A percentile compares a stretch with the other conserved stretches of the same genome.
phyloP scores from a whole-genome alignment of 2,113 vertebrate genomes.

The Pachycephala philippinensis region DNA sequence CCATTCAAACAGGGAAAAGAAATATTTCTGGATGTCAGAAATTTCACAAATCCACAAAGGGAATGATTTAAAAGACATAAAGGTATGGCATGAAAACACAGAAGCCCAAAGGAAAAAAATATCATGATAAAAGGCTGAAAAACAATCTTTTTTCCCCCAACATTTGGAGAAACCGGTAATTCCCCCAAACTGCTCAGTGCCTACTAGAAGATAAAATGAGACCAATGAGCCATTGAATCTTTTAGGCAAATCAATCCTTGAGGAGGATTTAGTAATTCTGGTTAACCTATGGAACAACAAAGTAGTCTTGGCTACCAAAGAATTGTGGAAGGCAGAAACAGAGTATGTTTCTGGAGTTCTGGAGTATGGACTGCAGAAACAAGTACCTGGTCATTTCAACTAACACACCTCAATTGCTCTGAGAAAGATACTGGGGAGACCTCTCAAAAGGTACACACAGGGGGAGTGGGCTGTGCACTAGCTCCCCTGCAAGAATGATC shows the following conservation, averaged over 20 bases:
- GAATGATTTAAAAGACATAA: background rate
- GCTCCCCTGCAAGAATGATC: background rate
- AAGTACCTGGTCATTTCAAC: background rate
- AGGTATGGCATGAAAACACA: background rate
- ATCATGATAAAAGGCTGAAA: background rate
- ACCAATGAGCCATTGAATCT: background rate
- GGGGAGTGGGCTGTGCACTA: background rate
- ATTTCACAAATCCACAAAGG: background rate
- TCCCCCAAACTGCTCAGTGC: background rate
- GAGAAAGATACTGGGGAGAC: background rate
- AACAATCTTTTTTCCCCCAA: fast-evolving
- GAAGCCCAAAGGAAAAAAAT: background rate
- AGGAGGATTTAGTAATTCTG: background rate
- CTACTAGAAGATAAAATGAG: background rate
- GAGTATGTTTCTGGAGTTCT: background rate
- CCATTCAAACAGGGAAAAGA: background rate
- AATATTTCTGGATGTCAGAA: background rate
- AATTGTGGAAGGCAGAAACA: background rate
- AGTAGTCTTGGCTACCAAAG: background rate
- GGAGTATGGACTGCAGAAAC: background rate
- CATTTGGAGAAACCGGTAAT: background rate
- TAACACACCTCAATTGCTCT: fast-evolving
- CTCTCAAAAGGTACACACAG: background rate
- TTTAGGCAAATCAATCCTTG: background rate
- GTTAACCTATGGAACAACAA: background rate